Evolutionary conservation across 2,797 vertebrate genomes (phyloP), one percentile per base, ranked within the genome.

Genomic region (Rhincodon typus): DNA sequence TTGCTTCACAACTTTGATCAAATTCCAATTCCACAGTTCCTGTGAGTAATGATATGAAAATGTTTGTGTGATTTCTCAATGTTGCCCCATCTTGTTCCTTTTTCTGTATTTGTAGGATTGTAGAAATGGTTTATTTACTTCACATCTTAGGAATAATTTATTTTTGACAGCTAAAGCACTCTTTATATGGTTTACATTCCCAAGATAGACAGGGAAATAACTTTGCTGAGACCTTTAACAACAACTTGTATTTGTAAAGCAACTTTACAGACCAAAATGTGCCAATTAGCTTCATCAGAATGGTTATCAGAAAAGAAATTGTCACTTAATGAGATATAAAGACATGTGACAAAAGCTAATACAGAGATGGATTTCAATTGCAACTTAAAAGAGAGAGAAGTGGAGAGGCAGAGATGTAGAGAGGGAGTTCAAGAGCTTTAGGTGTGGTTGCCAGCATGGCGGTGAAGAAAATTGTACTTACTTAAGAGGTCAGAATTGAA

Each of bases 11-110:
- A 62, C 57, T 62, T 62, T 62, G 57, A 62, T 62, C 7, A 12
- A 62, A 62, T 62, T 62, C 13, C 13, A 62, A n/a, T 19, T 3
- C 50, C 17, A 27, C 5, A 53, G 62, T 90, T 90, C 53, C 62
- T 53, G 27, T 90, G 53, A 90, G 87, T 15, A 90, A 90, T 90
- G 87, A 13, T 90, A 57, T 90, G 87, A 4, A 90, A 90, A 90
- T 53, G 53, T 53, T 62, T 90, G 34, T 57, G 30, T 8, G 30
- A n/a, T 62, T 90, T n/a, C 87, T 62, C 53, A 90, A 62, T 8
- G 17, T 90, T 90, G n/a, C 57, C 53, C 87, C 87, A 90, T 90
- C 87, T 53, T 90, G 25, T 90, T 90, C 17, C 27, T 90, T 90
- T 25, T 25, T 87, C 84, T 87, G 3, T 90, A 42, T n/a, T 62